Base-by-base conservation (phyloP, 2,888 invertebrate species). In the Halocaridina rubra region DNA sequence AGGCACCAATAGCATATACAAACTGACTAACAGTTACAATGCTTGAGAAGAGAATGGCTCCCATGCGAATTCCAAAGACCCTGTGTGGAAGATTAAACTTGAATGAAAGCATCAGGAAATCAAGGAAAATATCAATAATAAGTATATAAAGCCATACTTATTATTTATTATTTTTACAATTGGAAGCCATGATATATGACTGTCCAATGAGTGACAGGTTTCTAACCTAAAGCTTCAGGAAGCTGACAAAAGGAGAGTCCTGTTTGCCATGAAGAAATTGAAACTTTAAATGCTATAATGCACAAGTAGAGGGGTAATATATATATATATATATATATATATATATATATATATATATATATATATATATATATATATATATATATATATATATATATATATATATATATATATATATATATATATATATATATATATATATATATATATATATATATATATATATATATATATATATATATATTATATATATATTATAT, bases 1-100 rank as follows among this genome's bases (percentile, higher is more conserved):
- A 92, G 13, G 95, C 96, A 80, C 98, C 98, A 67, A 94, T 90
- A 19, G 98, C 97, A 93, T 98, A 98, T 80, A 97, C 91, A 69
- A 96, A 90, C 91, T 99, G 98, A 39, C 99, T 98, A 89, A 95
- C 91, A 81, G 98, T 93, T 19, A 98, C 95, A 89, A 98, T 93
- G 2, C 94, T 92, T 93, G 97, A 95, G 90, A 98, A 99, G 88
- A 99, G 95, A 89, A 96, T 94, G 71, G 98, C 96, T 61, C 98
- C 98, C 88, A 97, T 91, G 89, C 98, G 93, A 87, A 98, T 96
- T 57, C 99, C 99, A 92, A 99, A 98, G 69, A 98, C 95, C 89
- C 96, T 95, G 91, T 0, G 71, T n/a, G n/a, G n/a, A 29, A n/a
- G n/a, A n/a, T n/a, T n/a, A n/a, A n/a, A n/a, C n/a, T n/a, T n/a